phyloP scores from a whole-genome alignment of 92 coral and sea anemone species.

The Plumapathes pennacea region DNA sequence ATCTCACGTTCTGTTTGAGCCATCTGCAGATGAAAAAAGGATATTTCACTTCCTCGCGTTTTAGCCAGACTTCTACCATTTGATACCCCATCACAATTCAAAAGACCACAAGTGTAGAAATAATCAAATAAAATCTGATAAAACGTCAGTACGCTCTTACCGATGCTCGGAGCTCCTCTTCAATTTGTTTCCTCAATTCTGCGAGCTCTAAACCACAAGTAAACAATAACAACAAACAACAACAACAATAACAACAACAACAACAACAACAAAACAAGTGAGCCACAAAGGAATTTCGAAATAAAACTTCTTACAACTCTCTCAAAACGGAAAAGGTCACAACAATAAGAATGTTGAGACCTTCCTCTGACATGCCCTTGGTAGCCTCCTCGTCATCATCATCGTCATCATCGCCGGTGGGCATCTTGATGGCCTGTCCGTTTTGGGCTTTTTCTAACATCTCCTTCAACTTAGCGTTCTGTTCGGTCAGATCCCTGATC shows the following conservation, averaged over 20 bases:
- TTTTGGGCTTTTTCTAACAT: conserved; percentile 86
- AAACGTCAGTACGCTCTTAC: conserved; percentile 52
- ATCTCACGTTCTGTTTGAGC: conserved; percentile 75
- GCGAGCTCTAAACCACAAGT: conserved; percentile 67
- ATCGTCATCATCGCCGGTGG: conserved; percentile 78
- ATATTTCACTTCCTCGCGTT: not conserved
- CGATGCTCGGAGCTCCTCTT: conserved; percentile 83
- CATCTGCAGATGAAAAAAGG: conserved; percentile 38
- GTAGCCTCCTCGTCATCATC: conserved; percentile 69
- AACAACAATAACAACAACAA: not conserved
- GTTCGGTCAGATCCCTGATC: conserved; percentile 86
- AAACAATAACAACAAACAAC: not conserved
- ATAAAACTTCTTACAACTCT: not conserved
- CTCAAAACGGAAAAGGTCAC: not conserved
- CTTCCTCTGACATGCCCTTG: conserved; percentile 73
- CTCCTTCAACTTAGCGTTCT: conserved; percentile 79
- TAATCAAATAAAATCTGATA: too few species aligned
- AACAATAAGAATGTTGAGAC: conserved; percentile 7
- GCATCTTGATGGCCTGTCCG: conserved; percentile 66
- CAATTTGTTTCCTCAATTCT: conserved; percentile 88
- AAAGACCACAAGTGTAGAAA: too few species aligned
- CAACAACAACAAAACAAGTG: not conserved
- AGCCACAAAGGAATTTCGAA: not conserved
- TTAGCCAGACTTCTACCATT: too few species aligned
- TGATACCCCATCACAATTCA: too few species aligned